A percentile compares a stretch with the other conserved stretches of the same genome.
These are phyloP conservation scores for Drosophila putrida DNA, from an alignment of 2,888 invertebrate genomes.

Conservation along the genomic window DNA sequence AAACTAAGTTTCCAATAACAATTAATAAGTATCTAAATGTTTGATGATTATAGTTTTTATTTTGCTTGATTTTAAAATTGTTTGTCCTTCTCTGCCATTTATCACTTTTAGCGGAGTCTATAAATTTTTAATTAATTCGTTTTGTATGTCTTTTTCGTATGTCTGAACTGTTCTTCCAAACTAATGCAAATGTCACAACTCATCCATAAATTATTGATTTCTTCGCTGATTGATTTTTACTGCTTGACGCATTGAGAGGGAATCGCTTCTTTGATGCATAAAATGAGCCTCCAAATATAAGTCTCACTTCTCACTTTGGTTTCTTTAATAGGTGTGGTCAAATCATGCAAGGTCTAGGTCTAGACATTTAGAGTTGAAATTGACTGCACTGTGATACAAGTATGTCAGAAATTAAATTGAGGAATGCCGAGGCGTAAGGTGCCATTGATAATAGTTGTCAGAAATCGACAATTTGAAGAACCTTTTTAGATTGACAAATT, in stretches of 20 bases:
- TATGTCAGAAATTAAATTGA: background rate
- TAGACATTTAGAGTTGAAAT: slow-evolving; percentile 26
- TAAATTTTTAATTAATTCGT: slow-evolving; percentile 20
- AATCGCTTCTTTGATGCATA: slow-evolving; percentile 2
- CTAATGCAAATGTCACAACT: slow-evolving; percentile 50
- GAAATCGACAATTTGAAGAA: slow-evolving; percentile 14
- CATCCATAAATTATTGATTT: slow-evolving; percentile 63
- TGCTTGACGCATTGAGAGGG: slow-evolving; percentile 50
- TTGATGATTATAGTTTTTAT: slow-evolving; percentile 8
- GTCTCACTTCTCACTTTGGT: slow-evolving; percentile 45
- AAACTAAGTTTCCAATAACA: too few relatives aligned
- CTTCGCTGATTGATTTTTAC: slow-evolving; percentile 66
- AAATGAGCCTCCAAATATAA: background rate
- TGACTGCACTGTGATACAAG: slow-evolving; percentile 53
- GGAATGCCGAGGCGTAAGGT: slow-evolving; percentile 8
- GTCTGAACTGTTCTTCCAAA: slow-evolving; percentile 11
- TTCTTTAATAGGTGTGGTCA: slow-evolving; percentile 46
- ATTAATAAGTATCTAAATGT: too few relatives aligned
- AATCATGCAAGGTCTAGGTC: slow-evolving; percentile 73
- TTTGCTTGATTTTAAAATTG: slow-evolving; percentile 6
- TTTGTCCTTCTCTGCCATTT: slow-evolving; percentile 40
- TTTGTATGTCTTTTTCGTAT: background rate
- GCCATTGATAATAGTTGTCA: slow-evolving; percentile 3
- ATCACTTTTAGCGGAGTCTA: slow-evolving; percentile 10
- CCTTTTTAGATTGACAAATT: slow-evolving; percentile 24